Conservation (phyloP, 2,797 vertebrate genomes). For the Cynopterus sphinx region DNA sequence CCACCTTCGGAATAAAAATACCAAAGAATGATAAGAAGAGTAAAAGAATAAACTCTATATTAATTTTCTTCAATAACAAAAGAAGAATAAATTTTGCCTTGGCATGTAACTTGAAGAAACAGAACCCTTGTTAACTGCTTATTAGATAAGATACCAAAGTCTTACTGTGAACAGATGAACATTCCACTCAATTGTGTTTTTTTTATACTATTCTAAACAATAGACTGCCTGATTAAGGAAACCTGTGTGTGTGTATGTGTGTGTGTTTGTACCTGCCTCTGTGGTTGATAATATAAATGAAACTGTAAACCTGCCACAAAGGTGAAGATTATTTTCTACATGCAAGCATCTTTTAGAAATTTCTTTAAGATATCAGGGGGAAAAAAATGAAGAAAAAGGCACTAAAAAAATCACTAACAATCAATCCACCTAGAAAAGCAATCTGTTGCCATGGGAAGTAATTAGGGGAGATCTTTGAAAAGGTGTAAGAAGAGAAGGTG, state of each 20-base stretch:
- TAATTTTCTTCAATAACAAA: background rate
- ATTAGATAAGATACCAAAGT: background rate
- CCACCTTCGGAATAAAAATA: background rate
- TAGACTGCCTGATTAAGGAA: background rate
- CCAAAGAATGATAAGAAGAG: background rate
- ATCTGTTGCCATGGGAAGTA: slow-evolving; percentile 28
- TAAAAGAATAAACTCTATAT: background rate
- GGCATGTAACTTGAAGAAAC: background rate
- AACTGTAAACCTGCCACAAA: background rate
- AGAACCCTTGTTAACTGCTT: background rate
- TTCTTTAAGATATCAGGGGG: background rate
- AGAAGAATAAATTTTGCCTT: background rate
- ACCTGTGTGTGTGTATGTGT: background rate
- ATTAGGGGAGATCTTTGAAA: slow-evolving; percentile 38
- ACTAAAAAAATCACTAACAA: background rate
- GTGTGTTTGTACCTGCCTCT: background rate
- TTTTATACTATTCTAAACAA: background rate
- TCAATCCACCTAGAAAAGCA: background rate
- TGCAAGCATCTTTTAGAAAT: background rate
- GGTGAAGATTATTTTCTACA: background rate
- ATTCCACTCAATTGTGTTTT: background rate
- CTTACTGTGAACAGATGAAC: background rate
- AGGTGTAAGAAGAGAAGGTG: background rate
- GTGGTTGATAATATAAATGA: background rate
- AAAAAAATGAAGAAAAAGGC: background rate